Conservation (phyloP, 2,797 vertebrate genomes). For the Halcyon leucocephala region DNA sequence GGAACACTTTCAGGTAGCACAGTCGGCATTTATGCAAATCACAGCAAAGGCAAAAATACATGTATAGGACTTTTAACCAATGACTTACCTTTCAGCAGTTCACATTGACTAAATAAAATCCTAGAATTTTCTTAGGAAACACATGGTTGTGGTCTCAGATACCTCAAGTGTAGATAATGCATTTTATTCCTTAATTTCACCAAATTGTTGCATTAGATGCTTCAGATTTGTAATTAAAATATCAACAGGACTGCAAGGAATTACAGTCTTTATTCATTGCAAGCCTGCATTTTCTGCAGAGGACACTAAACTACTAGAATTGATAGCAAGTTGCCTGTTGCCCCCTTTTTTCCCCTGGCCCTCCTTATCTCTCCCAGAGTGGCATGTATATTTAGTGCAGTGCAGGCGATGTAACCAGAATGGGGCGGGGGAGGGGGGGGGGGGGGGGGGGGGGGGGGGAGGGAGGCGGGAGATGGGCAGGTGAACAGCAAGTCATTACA, state of each 20-base stretch:
- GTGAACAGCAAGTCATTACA: background rate
- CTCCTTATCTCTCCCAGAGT: background rate
- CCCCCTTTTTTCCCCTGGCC: background rate
- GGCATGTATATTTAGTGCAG: background rate
- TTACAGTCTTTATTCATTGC: background rate
- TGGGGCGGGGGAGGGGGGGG: too few species aligned
- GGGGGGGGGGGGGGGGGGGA: too few species aligned
- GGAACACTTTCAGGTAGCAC: constrained; percentile 81
- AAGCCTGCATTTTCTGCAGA: background rate
- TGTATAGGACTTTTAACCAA: constrained; percentile 40
- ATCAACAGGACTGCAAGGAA: background rate
- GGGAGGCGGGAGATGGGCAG: background rate
- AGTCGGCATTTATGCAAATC: constrained; percentile 80
- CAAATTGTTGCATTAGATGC: background rate
- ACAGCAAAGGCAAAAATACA: constrained; percentile 41
- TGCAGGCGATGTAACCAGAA: background rate
- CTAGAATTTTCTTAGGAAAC: background rate
- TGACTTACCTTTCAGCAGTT: constrained; percentile 10
- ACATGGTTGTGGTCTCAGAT: background rate
- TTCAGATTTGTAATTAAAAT: background rate
- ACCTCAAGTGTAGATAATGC: background rate
- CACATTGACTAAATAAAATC: background rate
- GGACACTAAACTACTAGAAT: background rate
- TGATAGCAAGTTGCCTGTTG: background rate
- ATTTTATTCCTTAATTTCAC: background rate